These are phyloP conservation scores for Stomatorhinus ivindoensis DNA, from an alignment of 2,113 vertebrate species.

Conservation along the genomic window DNA sequence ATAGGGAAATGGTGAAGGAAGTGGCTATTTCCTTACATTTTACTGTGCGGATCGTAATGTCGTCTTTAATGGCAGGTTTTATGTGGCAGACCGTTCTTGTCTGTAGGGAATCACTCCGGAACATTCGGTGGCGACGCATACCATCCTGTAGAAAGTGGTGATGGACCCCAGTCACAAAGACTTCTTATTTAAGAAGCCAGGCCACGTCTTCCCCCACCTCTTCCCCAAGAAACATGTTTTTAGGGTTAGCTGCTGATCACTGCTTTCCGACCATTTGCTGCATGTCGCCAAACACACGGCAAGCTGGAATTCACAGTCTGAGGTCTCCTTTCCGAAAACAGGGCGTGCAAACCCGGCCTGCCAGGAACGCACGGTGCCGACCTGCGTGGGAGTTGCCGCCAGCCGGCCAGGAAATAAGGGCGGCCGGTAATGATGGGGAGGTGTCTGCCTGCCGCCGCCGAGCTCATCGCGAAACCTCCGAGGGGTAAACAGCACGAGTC, in stretches of 20 bases:
- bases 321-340: not conserved
- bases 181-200: not conserved
- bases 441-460: not conserved
- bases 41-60: constrained; percentile 33
- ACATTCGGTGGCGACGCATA: constrained; percentile 26
- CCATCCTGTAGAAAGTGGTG: constrained; percentile 11
- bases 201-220: too few relatives aligned
- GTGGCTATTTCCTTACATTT: constrained; percentile 41
- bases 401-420: not conserved
- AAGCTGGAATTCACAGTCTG: not conserved
- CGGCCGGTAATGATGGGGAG: not conserved
- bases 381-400: not conserved
- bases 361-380: not conserved
- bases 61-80: constrained; percentile 24
- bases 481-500: not conserved
- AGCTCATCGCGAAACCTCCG: not conserved
- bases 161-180: constrained; percentile 23
- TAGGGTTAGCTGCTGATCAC: not conserved
- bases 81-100: not conserved
- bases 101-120: constrained; percentile 25
- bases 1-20: constrained; percentile 41
- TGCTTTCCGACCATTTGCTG: not conserved
- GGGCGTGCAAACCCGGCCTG: not conserved
- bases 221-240: not conserved
- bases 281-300: too few relatives aligned